Evolutionary conservation across 2,113 vertebrate genomes (phyloP).

Genomic region (Proterorhinus semilunaris): DNA sequence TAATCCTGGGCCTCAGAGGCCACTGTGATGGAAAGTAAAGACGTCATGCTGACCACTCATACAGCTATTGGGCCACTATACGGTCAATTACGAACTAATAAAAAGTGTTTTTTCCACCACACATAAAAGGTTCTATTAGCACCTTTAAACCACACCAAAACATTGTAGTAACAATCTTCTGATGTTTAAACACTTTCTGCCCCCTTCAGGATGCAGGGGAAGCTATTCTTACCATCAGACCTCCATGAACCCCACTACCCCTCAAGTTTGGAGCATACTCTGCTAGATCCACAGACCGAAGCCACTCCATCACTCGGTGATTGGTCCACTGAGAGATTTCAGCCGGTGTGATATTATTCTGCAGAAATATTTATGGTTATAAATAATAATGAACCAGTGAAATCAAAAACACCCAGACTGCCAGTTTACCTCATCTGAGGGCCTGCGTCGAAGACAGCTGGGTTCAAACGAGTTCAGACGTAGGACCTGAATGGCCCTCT

Average conservation of each 20-base stretch:
- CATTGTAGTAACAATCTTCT: background rate
- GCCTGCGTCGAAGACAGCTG: slow-evolving; percentile 89
- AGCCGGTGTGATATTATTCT: slow-evolving; percentile 85
- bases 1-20: no score
- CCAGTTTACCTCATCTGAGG: slow-evolving; percentile 86
- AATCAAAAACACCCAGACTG: background rate
- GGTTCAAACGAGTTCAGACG: slow-evolving; percentile 89
- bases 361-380: background rate
- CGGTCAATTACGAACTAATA: no score
- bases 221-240: slow-evolving; percentile 87
- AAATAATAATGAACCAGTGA: background rate
- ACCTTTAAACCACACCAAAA: background rate
- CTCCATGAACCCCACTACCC: slow-evolving; percentile 94
- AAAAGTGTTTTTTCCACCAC: no score
- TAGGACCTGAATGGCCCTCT: slow-evolving; percentile 93
- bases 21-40: no score
- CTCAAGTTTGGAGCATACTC: slow-evolving; percentile 96
- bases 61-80: no score
- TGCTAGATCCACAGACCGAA: slow-evolving; percentile 92
- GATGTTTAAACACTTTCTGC: no score
- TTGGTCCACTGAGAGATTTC: slow-evolving; percentile 97
- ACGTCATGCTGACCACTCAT: no score
- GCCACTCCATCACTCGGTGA: slow-evolving; percentile 98
- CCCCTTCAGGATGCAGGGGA: background rate
- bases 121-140: no score